These are phyloP conservation scores for Sandelia bainsii DNA, from an alignment of 2,797 vertebrate species.

Conservation along the genomic window DNA sequence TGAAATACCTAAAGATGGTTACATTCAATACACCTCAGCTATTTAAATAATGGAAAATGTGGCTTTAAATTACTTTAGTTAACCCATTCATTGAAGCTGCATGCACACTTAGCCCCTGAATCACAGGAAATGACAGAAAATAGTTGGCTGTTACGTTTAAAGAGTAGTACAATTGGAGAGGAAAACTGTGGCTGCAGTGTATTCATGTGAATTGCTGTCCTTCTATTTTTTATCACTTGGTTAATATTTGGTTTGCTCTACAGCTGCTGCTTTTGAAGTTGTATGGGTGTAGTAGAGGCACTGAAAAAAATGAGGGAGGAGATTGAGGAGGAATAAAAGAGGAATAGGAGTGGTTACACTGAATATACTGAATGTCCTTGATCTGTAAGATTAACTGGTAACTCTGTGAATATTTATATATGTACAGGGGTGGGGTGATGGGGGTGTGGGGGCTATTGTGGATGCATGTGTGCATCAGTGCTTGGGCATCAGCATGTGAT, in stretches of 20 bases:
- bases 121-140: constrained; percentile 43
- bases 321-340: constrained; percentile 42
- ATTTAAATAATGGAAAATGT: constrained; percentile 16
- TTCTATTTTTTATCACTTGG: constrained; percentile 56
- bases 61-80: constrained; percentile 7
- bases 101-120: constrained; percentile 32
- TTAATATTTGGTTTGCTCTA: constrained; percentile 67
- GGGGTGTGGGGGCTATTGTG: constrained; percentile 11
- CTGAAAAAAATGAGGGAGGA: constrained; percentile 38
- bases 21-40: constrained; percentile 10
- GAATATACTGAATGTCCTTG: constrained; percentile 64
- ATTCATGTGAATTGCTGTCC: constrained; percentile 47
- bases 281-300: constrained; percentile 33
- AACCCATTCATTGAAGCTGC: constrained; percentile 38
- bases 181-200: constrained; percentile 51
- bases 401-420: constrained; percentile 16
- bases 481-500: constrained; percentile 71
- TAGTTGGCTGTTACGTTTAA: constrained; percentile 35
- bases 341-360: constrained; percentile 44
- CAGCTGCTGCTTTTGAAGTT: constrained; percentile 67
- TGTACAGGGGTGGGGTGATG: constrained; percentile 9
- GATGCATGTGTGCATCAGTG: constrained; percentile 31
- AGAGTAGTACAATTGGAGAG: constrained; percentile 9
- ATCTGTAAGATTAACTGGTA: constrained; percentile 52
- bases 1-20: not conserved